phyloP scores from a whole-genome alignment of 2,888 invertebrate species.

The Calephelis perditalis region DNA sequence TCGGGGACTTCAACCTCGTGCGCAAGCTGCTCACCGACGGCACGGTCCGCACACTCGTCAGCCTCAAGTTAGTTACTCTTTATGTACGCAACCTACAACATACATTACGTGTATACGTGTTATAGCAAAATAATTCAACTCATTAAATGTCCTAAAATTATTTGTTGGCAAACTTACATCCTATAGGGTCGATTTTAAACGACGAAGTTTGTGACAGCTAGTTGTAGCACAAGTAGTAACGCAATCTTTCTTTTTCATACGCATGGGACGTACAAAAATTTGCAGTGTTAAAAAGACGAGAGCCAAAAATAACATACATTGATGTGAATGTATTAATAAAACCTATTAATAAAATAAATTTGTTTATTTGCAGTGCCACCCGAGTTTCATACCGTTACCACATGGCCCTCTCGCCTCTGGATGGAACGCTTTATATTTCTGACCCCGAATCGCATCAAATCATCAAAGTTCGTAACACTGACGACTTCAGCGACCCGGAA shows the following conservation, averaged over 20 bases:
- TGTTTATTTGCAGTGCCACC: slow-evolving; percentile 83
- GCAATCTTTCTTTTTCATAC: no score
- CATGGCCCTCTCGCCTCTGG: slow-evolving; percentile 96
- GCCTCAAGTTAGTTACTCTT: slow-evolving; percentile 85
- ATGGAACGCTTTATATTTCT: slow-evolving; percentile 95
- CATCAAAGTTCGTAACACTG: slow-evolving; percentile 89
- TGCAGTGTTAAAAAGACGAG: no score
- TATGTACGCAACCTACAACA: neutral
- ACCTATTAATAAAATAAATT: slow-evolving; percentile 8
- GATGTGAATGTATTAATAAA: no score
- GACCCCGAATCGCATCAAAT: slow-evolving; percentile 98
- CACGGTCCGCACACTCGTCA: slow-evolving; percentile 86
- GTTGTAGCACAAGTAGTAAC: no score
- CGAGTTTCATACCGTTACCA: slow-evolving; percentile 97
- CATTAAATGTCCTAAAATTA: no score
- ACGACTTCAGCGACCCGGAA: slow-evolving; percentile 90
- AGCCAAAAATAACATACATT: no score
- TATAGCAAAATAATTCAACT: no score
- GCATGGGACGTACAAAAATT: no score
- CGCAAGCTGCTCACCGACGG: slow-evolving; percentile 92
- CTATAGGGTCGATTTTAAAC: no score
- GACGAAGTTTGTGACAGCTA: no score
- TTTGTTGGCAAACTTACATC: no score
- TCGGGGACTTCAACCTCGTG: slow-evolving; percentile 97
- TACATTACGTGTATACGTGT: no score